Percentiles rank a stretch among this genome's conserved stretches.
Conservation (phyloP, 2,797 vertebrate genomes). For the Sebastes steindachneri region DNA sequence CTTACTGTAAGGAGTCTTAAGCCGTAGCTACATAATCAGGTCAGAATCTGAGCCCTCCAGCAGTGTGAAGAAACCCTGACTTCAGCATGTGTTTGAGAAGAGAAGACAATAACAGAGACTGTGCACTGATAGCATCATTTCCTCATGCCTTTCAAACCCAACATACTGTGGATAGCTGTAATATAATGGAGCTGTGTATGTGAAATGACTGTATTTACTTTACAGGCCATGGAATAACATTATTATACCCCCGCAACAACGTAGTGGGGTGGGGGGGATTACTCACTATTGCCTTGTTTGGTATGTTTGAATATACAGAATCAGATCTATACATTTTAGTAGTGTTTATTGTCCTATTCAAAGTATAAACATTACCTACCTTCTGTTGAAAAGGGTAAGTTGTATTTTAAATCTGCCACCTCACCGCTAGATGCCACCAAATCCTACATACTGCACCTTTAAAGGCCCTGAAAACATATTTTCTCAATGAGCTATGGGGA, state of each 20-base stretch:
- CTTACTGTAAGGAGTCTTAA: slow-evolving; percentile 16
- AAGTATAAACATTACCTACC: neutral
- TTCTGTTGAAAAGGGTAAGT: neutral
- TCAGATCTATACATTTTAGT: neutral
- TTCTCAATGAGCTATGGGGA: neutral
- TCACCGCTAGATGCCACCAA: too few relatives aligned
- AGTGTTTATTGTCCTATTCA: neutral
- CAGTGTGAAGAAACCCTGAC: neutral
- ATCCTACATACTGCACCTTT: too few relatives aligned
- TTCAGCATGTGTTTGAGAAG: slow-evolving; percentile 1
- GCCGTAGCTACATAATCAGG: slow-evolving; percentile 51
- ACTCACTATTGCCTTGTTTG: too few relatives aligned
- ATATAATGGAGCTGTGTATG: neutral
- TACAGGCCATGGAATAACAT: too few relatives aligned
- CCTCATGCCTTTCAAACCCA: neutral
- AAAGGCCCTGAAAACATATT: neutral
- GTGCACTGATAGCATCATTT: neutral
- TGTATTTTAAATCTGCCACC: neutral
- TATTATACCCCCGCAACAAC: too few relatives aligned
- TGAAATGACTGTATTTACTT: neutral
- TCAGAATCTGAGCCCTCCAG: slow-evolving; percentile 28
- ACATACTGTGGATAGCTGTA: neutral
- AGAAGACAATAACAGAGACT: neutral
- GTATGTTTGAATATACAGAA: neutral
- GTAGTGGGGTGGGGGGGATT: too few relatives aligned